These are phyloP conservation scores for Arothron firmamentum DNA, from an alignment of 2,113 vertebrate species.

Conservation along the genomic window DNA sequence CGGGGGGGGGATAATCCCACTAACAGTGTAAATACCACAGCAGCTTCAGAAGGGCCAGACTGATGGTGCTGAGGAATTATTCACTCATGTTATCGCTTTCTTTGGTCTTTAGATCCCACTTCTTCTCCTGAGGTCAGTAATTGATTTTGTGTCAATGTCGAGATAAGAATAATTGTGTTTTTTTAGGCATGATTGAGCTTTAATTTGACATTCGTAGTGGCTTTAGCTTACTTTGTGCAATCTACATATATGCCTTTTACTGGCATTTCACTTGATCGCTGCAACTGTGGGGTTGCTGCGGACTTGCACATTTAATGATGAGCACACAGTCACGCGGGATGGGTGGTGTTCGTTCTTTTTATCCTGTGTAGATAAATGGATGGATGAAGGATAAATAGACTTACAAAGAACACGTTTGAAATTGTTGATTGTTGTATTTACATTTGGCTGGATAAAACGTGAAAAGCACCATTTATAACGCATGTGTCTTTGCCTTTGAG, in stretches of 20 bases:
- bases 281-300: not conserved
- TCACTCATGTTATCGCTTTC: not conserved
- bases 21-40: conserved; percentile 22
- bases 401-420: too few species aligned
- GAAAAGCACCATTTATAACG: not conserved
- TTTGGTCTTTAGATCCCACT: too few species aligned
- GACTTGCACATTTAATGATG: not conserved
- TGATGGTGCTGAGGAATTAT: conserved; percentile 7
- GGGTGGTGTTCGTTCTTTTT: too few species aligned
- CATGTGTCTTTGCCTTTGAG: not conserved
- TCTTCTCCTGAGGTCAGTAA: not conserved
- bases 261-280: not conserved
- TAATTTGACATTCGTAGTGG: too few species aligned
- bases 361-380: too few species aligned
- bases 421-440: not conserved
- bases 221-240: not conserved
- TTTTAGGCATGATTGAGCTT: too few species aligned
- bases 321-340: not conserved
- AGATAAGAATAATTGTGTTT: too few species aligned
- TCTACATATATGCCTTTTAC: not conserved
- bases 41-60: conserved; percentile 22
- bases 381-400: too few species aligned
- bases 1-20: conserved; percentile 22
- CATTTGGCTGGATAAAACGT: not conserved
- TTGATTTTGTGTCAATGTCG: not conserved